phyloP scores from a whole-genome alignment of 2,797 vertebrate genomes.

The Silurus aristotelis region DNA sequence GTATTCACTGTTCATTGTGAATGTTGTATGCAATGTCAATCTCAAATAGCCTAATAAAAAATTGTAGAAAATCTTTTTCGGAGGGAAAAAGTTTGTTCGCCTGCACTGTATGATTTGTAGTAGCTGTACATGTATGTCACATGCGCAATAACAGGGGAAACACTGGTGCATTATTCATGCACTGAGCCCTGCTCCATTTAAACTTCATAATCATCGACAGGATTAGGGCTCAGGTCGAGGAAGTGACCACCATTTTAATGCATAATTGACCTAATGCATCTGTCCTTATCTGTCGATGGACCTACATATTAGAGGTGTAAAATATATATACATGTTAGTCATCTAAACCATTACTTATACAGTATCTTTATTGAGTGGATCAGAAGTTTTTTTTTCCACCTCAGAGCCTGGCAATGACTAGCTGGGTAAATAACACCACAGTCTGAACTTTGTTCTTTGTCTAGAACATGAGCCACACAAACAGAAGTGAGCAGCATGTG shows the following conservation, averaged over 20 bases:
- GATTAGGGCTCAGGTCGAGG: background rate
- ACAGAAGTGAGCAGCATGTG: conserved; percentile 56
- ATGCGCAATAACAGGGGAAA: conserved; percentile 48
- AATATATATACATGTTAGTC: background rate
- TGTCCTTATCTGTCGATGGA: conserved; percentile 14
- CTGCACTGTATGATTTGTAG: conserved; percentile 34
- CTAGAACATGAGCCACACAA: conserved; percentile 41
- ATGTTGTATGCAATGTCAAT: conserved; percentile 31
- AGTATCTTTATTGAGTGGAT: background rate
- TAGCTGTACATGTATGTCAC: conserved; percentile 50
- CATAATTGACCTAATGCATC: conserved; percentile 8
- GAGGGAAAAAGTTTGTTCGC: conserved; percentile 26
- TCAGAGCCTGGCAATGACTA: background rate
- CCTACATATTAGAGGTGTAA: background rate
- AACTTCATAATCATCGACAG: conserved; percentile 56
- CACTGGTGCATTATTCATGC: conserved; percentile 62
- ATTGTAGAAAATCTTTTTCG: conserved; percentile 6
- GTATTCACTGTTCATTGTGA: conserved; percentile 34
- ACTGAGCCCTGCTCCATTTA: conserved; percentile 55
- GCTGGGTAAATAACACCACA: conserved; percentile 46
- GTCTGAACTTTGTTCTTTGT: conserved; percentile 56
- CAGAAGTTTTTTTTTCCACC: background rate
- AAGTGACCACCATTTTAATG: conserved; percentile 3
- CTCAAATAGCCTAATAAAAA: conserved; percentile 48
- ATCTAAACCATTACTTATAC: background rate